Evolutionary conservation across 2,888 invertebrate species (phyloP), one percentile per base, ranked within the genome.

Genomic region (Coecobrya sp.): DNA sequence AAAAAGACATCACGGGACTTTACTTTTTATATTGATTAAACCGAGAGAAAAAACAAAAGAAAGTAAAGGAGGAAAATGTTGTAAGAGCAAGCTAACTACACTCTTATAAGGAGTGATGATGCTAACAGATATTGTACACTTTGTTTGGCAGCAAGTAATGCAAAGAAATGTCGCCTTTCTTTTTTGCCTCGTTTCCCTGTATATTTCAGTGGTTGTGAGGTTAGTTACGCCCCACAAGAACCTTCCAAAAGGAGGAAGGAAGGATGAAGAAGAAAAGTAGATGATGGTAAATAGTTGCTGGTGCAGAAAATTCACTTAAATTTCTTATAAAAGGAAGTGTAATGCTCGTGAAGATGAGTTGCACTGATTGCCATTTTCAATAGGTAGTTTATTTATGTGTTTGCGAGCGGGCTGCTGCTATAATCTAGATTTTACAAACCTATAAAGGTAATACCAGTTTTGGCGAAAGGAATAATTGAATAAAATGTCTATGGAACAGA

Each of bases 11-110:
- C 88, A 88, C 81, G 65, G 65, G 88, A 81, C 81, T 88, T 62
- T 81, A 88, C 87, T 87, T 76, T 87, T 79, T 79, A 30, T 68
- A 81, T 88, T 79, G 81, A 81, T 88, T 81, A 88, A 81, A 81
- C 22, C 25, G 27, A 87, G 76, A 27, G 30, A 49, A 16, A 30
- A 86, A 45, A 68, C 42, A 16, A 30, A 86, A 62, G 27, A 62
- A 87, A 79, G 70, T 36, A 86, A 86, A 87, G 59, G 62, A 76
- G 52, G 25, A 62, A 87, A 79, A 76, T 62, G 45, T 65, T 30
- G 27, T 5, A 88, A 10, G 11, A 81, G 59, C 22, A 36, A 55
- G 85, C 62, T 65, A 25, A 79, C 36, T 19, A 73, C 27, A 30
- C n/a, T 16, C 16, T 30, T 10, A 36, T 36, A 25, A 25, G 30